These are phyloP conservation scores for Petrocephalus sullivani DNA, from an alignment of 2,797 vertebrate genomes.

Conservation along the genomic window DNA sequence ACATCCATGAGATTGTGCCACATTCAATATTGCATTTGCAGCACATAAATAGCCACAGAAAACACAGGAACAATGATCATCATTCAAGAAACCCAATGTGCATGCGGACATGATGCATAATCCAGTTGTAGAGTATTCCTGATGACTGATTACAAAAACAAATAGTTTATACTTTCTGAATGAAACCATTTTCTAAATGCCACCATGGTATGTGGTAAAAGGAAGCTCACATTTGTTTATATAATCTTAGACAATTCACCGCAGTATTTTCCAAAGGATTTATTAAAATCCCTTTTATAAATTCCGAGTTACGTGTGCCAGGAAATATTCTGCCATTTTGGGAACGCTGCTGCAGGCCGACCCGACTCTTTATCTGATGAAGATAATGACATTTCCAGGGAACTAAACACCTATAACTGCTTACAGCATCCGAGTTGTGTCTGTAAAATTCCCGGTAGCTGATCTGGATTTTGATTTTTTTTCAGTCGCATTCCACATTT, in stretches of 20 bases:
- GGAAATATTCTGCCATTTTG: not conserved
- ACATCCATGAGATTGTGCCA: not conserved
- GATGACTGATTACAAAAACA: not conserved
- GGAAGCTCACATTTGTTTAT: not conserved
- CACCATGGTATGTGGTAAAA: not conserved
- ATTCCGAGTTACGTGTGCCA: not conserved
- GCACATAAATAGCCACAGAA: not conserved
- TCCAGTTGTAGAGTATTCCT: not conserved
- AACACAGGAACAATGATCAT: not conserved
- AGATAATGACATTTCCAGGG: not conserved
- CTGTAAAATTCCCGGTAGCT: not conserved
- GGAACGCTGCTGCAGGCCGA: not conserved
- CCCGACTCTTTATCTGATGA: not conserved
- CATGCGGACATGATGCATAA: not conserved
- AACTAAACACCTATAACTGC: not conserved
- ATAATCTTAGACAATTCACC: not conserved
- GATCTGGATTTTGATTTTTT: conserved; percentile 16
- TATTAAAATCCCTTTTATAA: not conserved
- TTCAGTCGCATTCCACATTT: not conserved
- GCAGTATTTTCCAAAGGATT: not conserved
- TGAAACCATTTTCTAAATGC: not conserved
- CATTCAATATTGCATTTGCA: not conserved
- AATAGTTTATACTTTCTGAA: not conserved
- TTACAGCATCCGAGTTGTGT: not conserved
- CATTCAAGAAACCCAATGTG: not conserved